Percentiles rank a stretch among this genome's conserved stretches.
Conservation (phyloP, 2,888 invertebrate genomes). For the Patella pellucida region DNA sequence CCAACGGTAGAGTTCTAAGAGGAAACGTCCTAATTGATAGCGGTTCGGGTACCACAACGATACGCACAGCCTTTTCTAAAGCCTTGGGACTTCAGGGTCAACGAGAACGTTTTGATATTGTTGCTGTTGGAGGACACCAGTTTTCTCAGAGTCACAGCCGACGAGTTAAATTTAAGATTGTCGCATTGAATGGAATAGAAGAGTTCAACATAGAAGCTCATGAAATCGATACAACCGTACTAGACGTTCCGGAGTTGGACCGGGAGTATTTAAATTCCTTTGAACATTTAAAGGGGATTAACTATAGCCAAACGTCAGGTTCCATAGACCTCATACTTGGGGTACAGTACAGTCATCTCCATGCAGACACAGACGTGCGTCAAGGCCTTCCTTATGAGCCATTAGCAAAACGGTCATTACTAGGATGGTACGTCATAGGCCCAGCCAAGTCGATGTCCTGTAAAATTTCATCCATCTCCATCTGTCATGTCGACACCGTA, state of each 20-base stretch:
- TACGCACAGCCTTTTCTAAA: neutral
- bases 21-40: neutral
- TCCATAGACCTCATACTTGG: neutral
- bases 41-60: neutral
- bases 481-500: constrained; percentile 7
- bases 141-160: neutral
- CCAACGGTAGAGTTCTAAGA: neutral
- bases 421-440: neutral
- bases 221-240: neutral
- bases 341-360: neutral
- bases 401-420: constrained; percentile 2
- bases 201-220: neutral
- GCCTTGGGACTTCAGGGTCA: neutral
- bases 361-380: neutral
- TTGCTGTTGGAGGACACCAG: neutral
- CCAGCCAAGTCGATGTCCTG: neutral
- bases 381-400: neutral
- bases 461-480: neutral
- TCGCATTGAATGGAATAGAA: neutral
- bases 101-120: neutral
- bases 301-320: neutral
- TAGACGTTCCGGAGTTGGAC: neutral
- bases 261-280: neutral
- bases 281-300: neutral
- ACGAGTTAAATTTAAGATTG: neutral